Percentiles rank a stretch among this genome's conserved stretches.
Evolutionary conservation across 2,888 invertebrate genomes (phyloP).

Genomic region (Hyalella azteca): DNA sequence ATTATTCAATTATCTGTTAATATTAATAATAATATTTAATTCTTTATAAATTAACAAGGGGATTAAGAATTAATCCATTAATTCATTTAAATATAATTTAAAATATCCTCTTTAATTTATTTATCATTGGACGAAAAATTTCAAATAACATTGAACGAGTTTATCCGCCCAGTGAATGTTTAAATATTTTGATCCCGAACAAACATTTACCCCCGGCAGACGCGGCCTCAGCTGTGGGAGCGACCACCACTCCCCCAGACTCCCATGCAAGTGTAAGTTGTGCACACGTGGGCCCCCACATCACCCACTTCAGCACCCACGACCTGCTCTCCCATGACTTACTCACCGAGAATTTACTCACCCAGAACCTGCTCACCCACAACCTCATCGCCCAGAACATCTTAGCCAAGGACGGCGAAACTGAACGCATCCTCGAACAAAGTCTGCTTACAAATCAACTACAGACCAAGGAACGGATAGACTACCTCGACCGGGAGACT

Average conservation of each 20-base stretch:
- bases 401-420: neutral
- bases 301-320: conserved; percentile 9
- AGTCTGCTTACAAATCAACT: conserved; percentile 23
- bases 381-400: conserved; percentile 32
- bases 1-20: too few relatives aligned
- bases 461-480: neutral
- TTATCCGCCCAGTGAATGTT: too few relatives aligned
- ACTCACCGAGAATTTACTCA: conserved; percentile 16
- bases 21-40: too few relatives aligned
- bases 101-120: too few relatives aligned
- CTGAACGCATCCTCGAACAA: neutral
- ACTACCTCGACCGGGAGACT: neutral
- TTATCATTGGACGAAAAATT: too few relatives aligned
- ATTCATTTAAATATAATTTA: too few relatives aligned
- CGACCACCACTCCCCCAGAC: neutral
- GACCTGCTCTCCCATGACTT: conserved; percentile 14
- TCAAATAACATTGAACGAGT: too few relatives aligned
- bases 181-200: too few relatives aligned
- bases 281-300: conserved; percentile 8
- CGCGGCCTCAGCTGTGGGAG: neutral
- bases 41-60: too few relatives aligned
- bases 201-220: too few relatives aligned
- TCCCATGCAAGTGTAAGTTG: conserved; percentile 5
- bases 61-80: too few relatives aligned
- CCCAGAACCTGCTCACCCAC: conserved; percentile 30